A percentile compares a stretch with the other conserved stretches of the same genome.
Conservation (phyloP, 2,888 invertebrate species). For the Agriopis leucophaearia region DNA sequence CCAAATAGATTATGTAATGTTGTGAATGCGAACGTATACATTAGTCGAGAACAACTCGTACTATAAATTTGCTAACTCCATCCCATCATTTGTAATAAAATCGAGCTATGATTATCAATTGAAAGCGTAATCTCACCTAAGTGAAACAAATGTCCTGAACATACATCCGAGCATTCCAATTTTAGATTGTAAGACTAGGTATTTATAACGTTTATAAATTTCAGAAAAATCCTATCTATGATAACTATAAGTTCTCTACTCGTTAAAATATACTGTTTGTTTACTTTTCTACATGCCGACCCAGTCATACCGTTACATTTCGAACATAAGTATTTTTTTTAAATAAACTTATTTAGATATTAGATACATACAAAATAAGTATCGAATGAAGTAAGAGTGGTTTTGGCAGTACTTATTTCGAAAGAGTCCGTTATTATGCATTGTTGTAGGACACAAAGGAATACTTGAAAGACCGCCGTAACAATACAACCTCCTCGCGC, state of each 20-base stretch:
- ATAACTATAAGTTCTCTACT: conserved; percentile 67
- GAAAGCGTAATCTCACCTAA: too few species aligned
- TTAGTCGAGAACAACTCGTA: conserved; percentile 38
- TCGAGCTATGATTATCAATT: too few species aligned
- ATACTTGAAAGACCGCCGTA: conserved; percentile 51
- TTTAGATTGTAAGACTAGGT: conserved; percentile 69
- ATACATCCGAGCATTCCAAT: conserved; percentile 49
- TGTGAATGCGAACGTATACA: conserved; percentile 20
- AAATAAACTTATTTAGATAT: conserved; percentile 49
- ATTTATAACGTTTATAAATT: conserved; percentile 84
- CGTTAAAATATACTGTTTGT: conserved; percentile 58
- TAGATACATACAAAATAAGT: conserved; percentile 49
- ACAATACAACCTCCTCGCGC: conserved; percentile 44
- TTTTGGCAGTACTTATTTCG: conserved; percentile 55
- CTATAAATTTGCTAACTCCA: conserved; percentile 46
- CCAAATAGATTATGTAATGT: conserved; percentile 25
- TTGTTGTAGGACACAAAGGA: conserved; percentile 55
- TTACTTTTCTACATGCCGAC: conserved; percentile 56
- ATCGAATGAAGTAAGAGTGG: conserved; percentile 46
- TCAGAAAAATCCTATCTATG: conserved; percentile 83
- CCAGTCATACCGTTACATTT: conserved; percentile 61
- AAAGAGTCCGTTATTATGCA: conserved; percentile 58
- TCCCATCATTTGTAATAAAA: too few species aligned
- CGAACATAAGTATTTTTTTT: conserved; percentile 44
- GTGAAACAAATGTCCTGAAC: too few species aligned